Evolutionary conservation across 2,888 invertebrate species (phyloP).

Genomic region (Limnephilus lunatus): DNA sequence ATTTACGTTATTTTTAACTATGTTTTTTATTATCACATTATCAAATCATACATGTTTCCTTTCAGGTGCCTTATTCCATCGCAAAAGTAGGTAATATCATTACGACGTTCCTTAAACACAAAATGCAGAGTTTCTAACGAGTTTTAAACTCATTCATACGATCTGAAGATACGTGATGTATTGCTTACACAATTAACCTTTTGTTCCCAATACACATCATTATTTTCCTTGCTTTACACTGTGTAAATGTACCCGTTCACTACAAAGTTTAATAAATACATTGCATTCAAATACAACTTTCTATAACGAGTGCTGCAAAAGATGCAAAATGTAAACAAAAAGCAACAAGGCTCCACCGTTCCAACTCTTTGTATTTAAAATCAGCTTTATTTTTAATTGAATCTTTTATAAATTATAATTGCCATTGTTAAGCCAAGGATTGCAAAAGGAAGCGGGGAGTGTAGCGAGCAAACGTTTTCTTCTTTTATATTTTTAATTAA

Average conservation of each 20-base stretch:
- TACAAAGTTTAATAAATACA: not conserved
- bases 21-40: too few relatives aligned
- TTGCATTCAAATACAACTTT: not conserved
- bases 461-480: slow-evolving; percentile 17
- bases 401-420: slow-evolving; percentile 50
- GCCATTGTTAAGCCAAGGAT: slow-evolving; percentile 52
- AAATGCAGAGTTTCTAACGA: too few relatives aligned
- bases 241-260: too few relatives aligned
- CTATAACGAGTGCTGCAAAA: not conserved
- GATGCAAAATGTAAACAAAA: not conserved
- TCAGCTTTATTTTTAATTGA: slow-evolving; percentile 34
- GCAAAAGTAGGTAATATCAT: too few relatives aligned
- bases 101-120: too few relatives aligned
- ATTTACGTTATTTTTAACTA: too few relatives aligned
- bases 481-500: slow-evolving; percentile 52
- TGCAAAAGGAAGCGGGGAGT: slow-evolving; percentile 23
- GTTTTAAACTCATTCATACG: not conserved
- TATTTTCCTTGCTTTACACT: too few relatives aligned
- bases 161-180: not conserved
- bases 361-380: slow-evolving; percentile 21
- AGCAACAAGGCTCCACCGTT: not conserved
- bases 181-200: not conserved
- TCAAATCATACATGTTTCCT: too few relatives aligned
- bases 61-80: too few relatives aligned
- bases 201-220: not conserved